Conservation (phyloP, 2,888 invertebrate species). For the Candidula unifasciata region DNA sequence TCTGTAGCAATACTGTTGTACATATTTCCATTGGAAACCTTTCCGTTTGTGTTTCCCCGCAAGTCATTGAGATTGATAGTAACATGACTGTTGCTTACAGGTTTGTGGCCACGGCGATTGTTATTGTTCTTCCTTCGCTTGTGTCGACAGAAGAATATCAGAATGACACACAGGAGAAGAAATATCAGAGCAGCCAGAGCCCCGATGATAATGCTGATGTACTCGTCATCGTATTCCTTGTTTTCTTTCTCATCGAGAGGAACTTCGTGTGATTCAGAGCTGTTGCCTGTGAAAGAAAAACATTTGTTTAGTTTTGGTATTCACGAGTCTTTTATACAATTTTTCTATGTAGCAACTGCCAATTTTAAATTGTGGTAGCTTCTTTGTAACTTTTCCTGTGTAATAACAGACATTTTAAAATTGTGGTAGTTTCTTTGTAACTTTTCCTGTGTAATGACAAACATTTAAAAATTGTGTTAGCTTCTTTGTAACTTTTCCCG, state of each 20-base stretch:
- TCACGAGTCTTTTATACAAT: no score
- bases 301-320: no score
- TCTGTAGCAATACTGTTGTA: constrained; percentile 78
- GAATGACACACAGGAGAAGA: constrained; percentile 85
- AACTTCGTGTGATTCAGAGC: constrained; percentile 45
- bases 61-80: constrained; percentile 84
- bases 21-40: constrained; percentile 77
- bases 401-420: no score
- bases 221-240: constrained; percentile 65
- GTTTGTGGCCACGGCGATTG: constrained; percentile 69
- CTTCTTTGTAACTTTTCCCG: no score
- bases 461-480: no score
- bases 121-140: constrained; percentile 71
- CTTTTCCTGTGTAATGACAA: no score
- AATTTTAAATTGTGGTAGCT: no score
- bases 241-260: constrained; percentile 56
- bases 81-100: constrained; percentile 77
- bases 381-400: no score
- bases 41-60: constrained; percentile 68
- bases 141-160: constrained; percentile 82
- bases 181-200: constrained; percentile 83
- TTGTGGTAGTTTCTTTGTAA: no score
- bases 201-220: constrained; percentile 72
- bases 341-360: no score
- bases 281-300: constrained; percentile 30